A percentile compares a stretch with the other conserved stretches of the same genome.
phyloP scores from a whole-genome alignment of 2,797 vertebrate species.

The Tympanoctomys barrerae region DNA sequence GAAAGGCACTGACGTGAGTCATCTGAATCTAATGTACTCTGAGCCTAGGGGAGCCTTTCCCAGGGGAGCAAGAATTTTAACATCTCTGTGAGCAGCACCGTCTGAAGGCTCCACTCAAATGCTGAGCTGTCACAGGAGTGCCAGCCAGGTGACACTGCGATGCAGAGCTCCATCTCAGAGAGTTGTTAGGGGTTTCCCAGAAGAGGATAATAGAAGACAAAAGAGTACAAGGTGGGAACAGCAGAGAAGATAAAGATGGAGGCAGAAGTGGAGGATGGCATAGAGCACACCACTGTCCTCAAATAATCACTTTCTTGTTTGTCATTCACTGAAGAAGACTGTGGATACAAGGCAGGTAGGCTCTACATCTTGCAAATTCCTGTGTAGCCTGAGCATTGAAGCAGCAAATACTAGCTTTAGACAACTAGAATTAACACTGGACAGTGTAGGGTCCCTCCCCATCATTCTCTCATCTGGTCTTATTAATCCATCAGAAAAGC shows the following conservation, averaged over 20 bases:
- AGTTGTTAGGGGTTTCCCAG: background rate
- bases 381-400: background rate
- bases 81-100: background rate
- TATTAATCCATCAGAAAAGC: background rate
- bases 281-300: background rate
- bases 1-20: background rate
- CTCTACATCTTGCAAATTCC: no score
- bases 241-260: background rate
- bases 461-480: background rate
- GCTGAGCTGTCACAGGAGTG: background rate
- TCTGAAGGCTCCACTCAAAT: background rate
- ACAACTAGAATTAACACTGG: background rate
- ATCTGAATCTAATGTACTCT: background rate
- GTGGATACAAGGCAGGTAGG: background rate
- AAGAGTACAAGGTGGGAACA: background rate
- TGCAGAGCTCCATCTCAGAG: background rate
- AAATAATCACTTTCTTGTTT: background rate
- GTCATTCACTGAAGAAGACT: background rate
- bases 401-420: background rate
- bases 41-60: background rate
- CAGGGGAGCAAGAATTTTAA: background rate
- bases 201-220: background rate
- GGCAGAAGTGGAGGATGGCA: background rate
- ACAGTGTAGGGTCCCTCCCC: background rate
- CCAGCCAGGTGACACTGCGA: rapidly evolving